Conservation (phyloP, 2,113 vertebrate genomes). For the Pan troglodytes region DNA sequence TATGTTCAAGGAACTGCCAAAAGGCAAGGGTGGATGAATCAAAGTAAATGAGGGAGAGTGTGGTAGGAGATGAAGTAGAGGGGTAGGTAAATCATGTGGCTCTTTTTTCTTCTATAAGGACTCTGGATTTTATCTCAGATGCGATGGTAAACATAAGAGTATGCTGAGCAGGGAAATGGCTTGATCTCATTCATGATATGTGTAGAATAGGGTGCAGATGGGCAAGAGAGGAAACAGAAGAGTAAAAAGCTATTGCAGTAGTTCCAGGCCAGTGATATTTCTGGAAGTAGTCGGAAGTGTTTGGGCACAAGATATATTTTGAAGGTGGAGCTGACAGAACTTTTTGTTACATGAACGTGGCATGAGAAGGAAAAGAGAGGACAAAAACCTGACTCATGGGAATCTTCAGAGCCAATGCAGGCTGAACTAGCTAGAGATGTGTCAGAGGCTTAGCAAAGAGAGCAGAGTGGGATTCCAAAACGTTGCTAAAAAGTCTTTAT, state of each 20-base stretch:
- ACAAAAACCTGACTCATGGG: not conserved
- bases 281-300: not conserved
- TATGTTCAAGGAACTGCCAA: not conserved
- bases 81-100: not conserved
- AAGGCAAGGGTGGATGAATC: not conserved
- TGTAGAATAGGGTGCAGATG: not conserved
- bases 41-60: not conserved
- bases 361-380: slow-evolving; percentile 2
- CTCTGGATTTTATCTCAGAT: not conserved
- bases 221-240: not conserved
- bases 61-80: not conserved
- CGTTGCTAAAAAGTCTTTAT: not conserved
- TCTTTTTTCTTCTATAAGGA: not conserved
- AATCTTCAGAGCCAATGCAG: not conserved
- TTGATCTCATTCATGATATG: not conserved
- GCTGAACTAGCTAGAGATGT: not conserved
- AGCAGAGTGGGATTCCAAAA: not conserved
- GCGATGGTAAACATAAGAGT: not conserved
- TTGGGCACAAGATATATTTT: not conserved
- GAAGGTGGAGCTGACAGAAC: not conserved
- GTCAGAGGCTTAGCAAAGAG: not conserved
- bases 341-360: not conserved
- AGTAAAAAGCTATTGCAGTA: not conserved
- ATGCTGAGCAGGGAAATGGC: not conserved
- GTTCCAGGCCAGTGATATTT: not conserved